phyloP scores from a whole-genome alignment of 2,888 invertebrate species.

The Scrobipalpa costella region DNA sequence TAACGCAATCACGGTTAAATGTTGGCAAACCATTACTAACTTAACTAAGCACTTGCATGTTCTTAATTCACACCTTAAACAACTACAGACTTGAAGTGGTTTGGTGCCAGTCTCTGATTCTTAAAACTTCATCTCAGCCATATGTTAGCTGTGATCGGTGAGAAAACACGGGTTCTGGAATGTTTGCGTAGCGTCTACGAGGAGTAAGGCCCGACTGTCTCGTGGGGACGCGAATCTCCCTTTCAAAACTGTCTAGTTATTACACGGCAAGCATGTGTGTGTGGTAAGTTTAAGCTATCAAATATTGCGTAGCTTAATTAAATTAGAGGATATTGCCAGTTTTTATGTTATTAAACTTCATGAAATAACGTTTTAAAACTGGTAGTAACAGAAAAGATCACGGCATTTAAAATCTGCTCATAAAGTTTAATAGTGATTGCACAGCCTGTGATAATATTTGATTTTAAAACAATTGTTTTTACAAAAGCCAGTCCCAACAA shows the following conservation, averaged over 20 bases:
- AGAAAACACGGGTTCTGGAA: conserved; percentile 1
- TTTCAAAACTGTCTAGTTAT: conserved; percentile 5
- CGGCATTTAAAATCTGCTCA: background rate
- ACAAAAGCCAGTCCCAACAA: background rate
- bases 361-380: too few relatives aligned
- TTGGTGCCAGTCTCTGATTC: background rate
- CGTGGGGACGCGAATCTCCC: conserved; percentile 1
- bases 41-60: background rate
- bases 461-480: background rate
- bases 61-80: background rate
- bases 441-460: background rate
- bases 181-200: conserved; percentile 18
- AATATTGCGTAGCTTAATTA: too few relatives aligned
- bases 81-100: background rate
- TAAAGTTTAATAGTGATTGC: background rate
- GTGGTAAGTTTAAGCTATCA: too few relatives aligned
- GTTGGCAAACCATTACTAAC: background rate
- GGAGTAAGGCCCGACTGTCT: conserved; percentile 8
- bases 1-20: conserved; percentile 9
- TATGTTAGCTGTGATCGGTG: too few relatives aligned
- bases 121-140: background rate
- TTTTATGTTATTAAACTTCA: too few relatives aligned
- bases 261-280: background rate
- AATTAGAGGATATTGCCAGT: too few relatives aligned
- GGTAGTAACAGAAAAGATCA: too few relatives aligned